phyloP scores from a whole-genome alignment of 2,888 invertebrate species.

The Gerris lacustris region DNA sequence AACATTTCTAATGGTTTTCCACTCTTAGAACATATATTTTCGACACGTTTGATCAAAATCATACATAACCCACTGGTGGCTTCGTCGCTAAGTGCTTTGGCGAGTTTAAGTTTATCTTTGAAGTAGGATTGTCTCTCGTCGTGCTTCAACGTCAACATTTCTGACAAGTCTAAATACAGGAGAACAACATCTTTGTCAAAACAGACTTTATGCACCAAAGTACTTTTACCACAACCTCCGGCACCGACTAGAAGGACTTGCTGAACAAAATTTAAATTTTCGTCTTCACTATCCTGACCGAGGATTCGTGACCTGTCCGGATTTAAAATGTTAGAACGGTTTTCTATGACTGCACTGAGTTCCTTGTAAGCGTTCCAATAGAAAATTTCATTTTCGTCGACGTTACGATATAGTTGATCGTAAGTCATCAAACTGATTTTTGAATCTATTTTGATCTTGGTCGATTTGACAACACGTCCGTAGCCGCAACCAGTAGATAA shows the following conservation, averaged over 20 bases:
- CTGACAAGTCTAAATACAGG: slow-evolving; percentile 38
- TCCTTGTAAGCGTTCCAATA: slow-evolving; percentile 13
- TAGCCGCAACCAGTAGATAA: slow-evolving; percentile 23
- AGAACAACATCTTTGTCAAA: slow-evolving; percentile 39
- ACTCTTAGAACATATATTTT: not conserved
- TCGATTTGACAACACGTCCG: slow-evolving; percentile 28
- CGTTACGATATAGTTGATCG: slow-evolving; percentile 27
- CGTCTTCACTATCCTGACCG: not conserved
- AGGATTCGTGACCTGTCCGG: no score
- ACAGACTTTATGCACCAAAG: slow-evolving; percentile 42
- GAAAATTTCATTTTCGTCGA: slow-evolving; percentile 18
- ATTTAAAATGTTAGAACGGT: not conserved
- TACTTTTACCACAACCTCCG: slow-evolving; percentile 47
- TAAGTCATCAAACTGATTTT: slow-evolving; percentile 31
- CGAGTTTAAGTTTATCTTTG: slow-evolving; percentile 40
- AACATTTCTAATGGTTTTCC: not conserved
- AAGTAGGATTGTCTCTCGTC: slow-evolving; percentile 44
- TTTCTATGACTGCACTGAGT: slow-evolving; percentile 10
- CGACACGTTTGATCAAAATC: not conserved
- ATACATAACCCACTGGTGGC: slow-evolving; percentile 28
- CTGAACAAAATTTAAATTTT: slow-evolving; percentile 29
- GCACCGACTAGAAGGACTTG: slow-evolving; percentile 43
- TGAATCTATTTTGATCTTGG: slow-evolving; percentile 29
- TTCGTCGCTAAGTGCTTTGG: slow-evolving; percentile 35
- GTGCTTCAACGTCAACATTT: slow-evolving; percentile 40